phyloP scores from a whole-genome alignment of 2,113 vertebrate species.

The Tor tambroides region DNA sequence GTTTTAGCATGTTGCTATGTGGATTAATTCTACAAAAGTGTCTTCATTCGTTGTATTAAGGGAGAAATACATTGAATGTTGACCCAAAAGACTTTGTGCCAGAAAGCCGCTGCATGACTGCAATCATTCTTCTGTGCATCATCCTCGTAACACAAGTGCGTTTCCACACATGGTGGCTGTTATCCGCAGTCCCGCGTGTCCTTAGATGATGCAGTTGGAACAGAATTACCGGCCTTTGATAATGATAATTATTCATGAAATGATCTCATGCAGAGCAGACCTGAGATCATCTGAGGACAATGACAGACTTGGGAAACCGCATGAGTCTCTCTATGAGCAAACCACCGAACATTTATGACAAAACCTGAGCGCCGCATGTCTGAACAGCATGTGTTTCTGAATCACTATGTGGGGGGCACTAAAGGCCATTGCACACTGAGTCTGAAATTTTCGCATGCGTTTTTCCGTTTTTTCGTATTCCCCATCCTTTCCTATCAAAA shows the following conservation, averaged over 20 bases:
- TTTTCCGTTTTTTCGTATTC: too few relatives aligned
- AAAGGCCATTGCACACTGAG: too few relatives aligned
- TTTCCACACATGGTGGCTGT: constrained; percentile 30
- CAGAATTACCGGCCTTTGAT: constrained; percentile 20
- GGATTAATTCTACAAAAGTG: not conserved
- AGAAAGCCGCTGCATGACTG: not conserved
- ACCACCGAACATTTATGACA: not conserved
- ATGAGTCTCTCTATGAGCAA: constrained; percentile 13
- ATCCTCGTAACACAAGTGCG: constrained; percentile 1
- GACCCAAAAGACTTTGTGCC: not conserved
- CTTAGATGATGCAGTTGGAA: constrained; percentile 18
- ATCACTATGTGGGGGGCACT: not conserved
- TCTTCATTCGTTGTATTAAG: not conserved
- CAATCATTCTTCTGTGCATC: not conserved
- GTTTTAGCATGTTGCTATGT: not conserved
- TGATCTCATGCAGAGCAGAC: constrained; percentile 25
- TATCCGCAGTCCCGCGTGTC: not conserved
- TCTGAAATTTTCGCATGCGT: too few relatives aligned
- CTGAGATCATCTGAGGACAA: constrained; percentile 47
- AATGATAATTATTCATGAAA: constrained; percentile 31
- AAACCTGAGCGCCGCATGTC: not conserved
- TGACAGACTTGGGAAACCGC: constrained; percentile 10
- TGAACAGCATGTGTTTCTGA: not conserved
- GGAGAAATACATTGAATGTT: not conserved
- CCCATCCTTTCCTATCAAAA: too few relatives aligned